Evolutionary conservation across 1,140 invertebrate genomes (phyloP).

Genomic region (Trichomalopsis sarcophagae): DNA sequence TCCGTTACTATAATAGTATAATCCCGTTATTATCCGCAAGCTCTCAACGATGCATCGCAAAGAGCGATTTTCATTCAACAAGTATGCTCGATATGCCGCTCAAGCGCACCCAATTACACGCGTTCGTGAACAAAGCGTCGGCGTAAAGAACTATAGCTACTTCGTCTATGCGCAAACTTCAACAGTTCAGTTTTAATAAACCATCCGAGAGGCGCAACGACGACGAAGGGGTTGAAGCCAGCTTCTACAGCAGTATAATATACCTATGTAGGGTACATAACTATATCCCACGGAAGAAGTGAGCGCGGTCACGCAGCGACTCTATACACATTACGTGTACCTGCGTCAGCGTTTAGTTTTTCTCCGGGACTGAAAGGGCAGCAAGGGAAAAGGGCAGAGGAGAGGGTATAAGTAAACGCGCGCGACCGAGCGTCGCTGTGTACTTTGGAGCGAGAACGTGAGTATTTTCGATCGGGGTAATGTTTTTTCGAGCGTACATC

Average conservation of each 20-base stretch:
- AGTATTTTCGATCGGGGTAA: neutral
- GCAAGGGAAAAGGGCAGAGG: neutral
- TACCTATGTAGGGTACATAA: no score
- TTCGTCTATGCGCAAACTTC: constrained; percentile 15
- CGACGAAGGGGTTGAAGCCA: neutral
- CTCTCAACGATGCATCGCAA: no score
- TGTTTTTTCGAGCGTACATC: neutral
- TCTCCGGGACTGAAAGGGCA: neutral
- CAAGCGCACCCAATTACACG: constrained; percentile 14
- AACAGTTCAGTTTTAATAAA: constrained; percentile 35
- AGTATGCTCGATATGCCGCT: neutral
- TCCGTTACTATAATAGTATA: no score
- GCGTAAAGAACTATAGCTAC: neutral
- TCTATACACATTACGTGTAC: neutral
- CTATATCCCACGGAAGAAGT: no score
- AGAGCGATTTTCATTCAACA: neutral
- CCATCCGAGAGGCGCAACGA: neutral
- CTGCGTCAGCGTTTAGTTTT: neutral
- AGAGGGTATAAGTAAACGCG: neutral
- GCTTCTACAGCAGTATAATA: neutral
- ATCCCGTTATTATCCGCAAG: no score
- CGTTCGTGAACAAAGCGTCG: constrained; percentile 3
- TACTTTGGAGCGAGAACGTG: neutral
- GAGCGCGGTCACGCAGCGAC: constrained; percentile 9
- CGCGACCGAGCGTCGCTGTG: neutral